Conservation (phyloP, 1,140 invertebrate species). For the Triops cancriformis region DNA sequence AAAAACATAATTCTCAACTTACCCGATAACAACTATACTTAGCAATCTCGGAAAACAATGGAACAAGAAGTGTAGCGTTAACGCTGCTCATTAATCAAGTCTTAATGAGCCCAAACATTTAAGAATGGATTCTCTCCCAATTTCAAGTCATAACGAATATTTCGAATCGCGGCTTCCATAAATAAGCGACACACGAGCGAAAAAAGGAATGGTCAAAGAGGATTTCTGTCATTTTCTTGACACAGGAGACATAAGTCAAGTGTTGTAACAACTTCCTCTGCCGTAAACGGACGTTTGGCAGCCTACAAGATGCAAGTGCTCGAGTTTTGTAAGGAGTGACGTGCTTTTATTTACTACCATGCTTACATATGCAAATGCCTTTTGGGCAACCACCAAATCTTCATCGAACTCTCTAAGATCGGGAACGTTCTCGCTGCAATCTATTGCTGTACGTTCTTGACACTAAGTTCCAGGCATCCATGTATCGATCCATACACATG, state of each 20-base stretch:
- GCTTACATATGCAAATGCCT: conserved; percentile 7
- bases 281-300: neutral
- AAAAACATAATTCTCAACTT: too few species aligned
- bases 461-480: conserved; percentile 89
- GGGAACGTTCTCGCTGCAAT: conserved; percentile 56
- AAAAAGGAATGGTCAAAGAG: too few species aligned
- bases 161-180: too few species aligned
- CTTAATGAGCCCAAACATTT: too few species aligned
- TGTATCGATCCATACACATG: conserved; percentile 96
- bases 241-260: neutral
- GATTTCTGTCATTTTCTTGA: neutral
- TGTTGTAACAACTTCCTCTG: neutral
- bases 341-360: conserved; percentile 1
- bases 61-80: too few species aligned
- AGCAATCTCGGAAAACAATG: too few species aligned
- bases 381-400: neutral
- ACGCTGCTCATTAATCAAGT: too few species aligned
- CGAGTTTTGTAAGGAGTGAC: neutral
- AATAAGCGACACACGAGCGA: too few species aligned
- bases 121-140: too few species aligned
- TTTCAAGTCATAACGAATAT: too few species aligned
- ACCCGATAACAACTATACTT: too few species aligned
- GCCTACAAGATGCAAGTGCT: neutral
- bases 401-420: neutral
- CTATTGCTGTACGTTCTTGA: conserved; percentile 72